These are phyloP conservation scores for Caenorhabditis japonica DNA, from an alignment of 2,888 invertebrate species.

Conservation along the genomic window DNA sequence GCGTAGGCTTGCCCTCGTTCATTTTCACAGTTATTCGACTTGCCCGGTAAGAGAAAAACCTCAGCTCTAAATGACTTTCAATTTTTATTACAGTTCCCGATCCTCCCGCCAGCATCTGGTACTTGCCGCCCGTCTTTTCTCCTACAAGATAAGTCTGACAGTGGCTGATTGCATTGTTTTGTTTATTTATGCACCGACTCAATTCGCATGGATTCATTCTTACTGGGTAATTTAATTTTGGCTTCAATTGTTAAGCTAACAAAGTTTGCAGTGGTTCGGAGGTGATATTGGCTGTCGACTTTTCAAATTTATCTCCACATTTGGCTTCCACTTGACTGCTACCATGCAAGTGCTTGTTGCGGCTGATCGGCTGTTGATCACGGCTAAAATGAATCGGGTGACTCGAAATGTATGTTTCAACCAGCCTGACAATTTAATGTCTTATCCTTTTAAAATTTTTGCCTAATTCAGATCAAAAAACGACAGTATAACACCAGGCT, in stretches of 20 bases:
- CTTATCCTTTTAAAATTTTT: background rate
- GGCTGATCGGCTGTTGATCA: slow-evolving; percentile 64
- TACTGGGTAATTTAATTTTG: slow-evolving; percentile 54
- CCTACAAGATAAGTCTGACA: slow-evolving; percentile 63
- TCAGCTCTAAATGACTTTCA: too few species aligned
- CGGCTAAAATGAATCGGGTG: slow-evolving; percentile 60
- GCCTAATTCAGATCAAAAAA: slow-evolving; percentile 43
- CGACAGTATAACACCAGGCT: slow-evolving; percentile 57
- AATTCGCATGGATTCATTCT: slow-evolving; percentile 63
- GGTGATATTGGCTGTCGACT: slow-evolving; percentile 58
- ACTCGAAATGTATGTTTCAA: slow-evolving; percentile 42
- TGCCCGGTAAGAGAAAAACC: slow-evolving; percentile 36
- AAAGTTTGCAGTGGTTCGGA: slow-evolving; percentile 63
- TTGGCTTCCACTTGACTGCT: slow-evolving; percentile 67
- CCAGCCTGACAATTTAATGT: background rate
- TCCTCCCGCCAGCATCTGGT: slow-evolving; percentile 55
- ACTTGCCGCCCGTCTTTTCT: slow-evolving; percentile 61
- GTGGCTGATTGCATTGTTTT: slow-evolving; percentile 65
- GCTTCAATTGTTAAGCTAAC: background rate
- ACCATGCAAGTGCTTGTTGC: slow-evolving; percentile 70
- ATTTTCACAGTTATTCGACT: slow-evolving; percentile 55
- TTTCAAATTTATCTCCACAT: slow-evolving; percentile 66
- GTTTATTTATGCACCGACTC: slow-evolving; percentile 66
- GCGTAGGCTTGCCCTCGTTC: slow-evolving; percentile 57
- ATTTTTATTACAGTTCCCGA: slow-evolving; percentile 32